Base-by-base conservation (phyloP, 2,113 vertebrate species). In the Panthera tigris region DNA sequence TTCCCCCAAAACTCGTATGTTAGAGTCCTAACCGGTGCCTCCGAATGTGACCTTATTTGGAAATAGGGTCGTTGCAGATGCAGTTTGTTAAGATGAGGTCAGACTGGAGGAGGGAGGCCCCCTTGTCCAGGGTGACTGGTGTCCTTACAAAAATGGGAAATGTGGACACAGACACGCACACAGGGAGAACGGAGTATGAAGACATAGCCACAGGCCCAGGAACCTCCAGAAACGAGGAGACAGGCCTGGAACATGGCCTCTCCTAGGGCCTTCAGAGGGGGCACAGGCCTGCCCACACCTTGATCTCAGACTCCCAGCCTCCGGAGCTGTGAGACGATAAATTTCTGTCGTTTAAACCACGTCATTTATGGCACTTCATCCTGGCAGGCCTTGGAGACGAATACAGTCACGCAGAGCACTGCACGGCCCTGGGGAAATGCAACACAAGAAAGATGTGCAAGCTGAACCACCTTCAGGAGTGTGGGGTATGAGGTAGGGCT, bases 321-420 rank as follows among this genome's bases (percentile, higher is more conserved):
- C 52, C 8, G 15, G 13, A 52, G 13, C n/a, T 15, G 1, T 10
- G 36, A 68, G 13, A 19, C 33, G 0, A 1, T 18, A 41, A 0
- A 3, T 78, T 55, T 76, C 27, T 76, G 41, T 27, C 36, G 12
- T 74, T 15, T 31, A 55, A 45, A 68, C 36, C 57, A 7, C 33
- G 33, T 48, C 0, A 3, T 13, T 16, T 61, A 48, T 41, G 69
- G 19, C 5, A 8, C 57, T 33, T 5, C 13, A 13, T n/a, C 48
- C 11, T 3, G 4, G 36, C 31, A 7, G 48, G 68, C 79, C 23
- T 3, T 31, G 73, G 13, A 69, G 27, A 41, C 1, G 0, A 18
- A 21, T 1, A 2, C 21, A 16, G 3, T 19, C 10, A 5, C 1
- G 21, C 21, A 63, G 63, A 52, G 15, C 11, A 2, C 41, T 6